Base-by-base conservation (phyloP, 2,888 invertebrate species). In the Luperina nickerlii region DNA sequence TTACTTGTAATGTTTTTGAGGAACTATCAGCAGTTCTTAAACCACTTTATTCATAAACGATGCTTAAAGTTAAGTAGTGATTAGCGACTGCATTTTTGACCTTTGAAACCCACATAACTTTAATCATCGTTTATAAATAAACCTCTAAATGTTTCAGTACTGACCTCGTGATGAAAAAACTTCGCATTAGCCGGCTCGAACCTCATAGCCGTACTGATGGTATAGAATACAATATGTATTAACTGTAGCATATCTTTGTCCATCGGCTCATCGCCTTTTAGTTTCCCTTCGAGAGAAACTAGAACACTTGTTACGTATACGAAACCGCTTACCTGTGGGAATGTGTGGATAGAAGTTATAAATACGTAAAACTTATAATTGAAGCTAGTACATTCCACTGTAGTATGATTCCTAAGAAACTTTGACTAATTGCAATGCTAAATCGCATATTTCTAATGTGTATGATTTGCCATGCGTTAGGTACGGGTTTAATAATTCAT, bases 171-270 rank as follows among this genome's bases (percentile, higher is more conserved):
- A 92, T 99, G 98, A 97, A 99, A 99, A 97, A 99, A 99, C 94
- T 99, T 99, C 0, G 99, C 99, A 95, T 99, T 99, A 0, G 99
- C 99, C 2, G 99, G 99, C 95, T 99, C 99, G 94, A 99, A 99
- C 89, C 99, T 97, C 99, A 99, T 99, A 3, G 99, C 99, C 0
- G 99, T 99, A 82, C 99, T 99, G 88, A 99, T 98, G 0, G 99
- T 99, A 92, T 99, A 99, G 95, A 99, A 99, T 18, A 99, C 99
- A 78, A 99, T 98, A 92, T 98, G 98, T 79, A 99, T 96, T 78
- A 99, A 95, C 73, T 98, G 97, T 77, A 99, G 96, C 89, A 98
- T 97, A 91, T 99, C 98, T 73, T 94, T 95, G 70, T 96, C 96
- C 90, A 96, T 94, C 1, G 94, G 90, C 73, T 94, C 94, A 0